Percentiles rank a stretch among this genome's conserved stretches.
phyloP scores from a whole-genome alignment of 2,888 invertebrate genomes.

The Ornithoptera alexandrae region DNA sequence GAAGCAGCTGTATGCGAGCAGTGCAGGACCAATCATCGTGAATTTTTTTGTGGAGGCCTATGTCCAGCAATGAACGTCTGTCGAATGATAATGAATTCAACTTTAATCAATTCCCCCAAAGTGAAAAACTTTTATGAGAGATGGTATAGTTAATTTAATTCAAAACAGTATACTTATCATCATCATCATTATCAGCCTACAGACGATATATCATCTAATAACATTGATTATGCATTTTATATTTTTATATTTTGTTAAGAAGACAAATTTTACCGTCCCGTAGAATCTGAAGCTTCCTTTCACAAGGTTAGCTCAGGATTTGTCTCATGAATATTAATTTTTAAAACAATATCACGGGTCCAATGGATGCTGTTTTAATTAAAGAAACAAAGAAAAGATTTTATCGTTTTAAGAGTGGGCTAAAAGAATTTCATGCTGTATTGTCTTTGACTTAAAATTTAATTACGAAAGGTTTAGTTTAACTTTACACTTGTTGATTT shows the following conservation, averaged over 20 bases:
- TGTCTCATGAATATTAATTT: slow-evolving; percentile 25
- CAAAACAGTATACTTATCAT: too few relatives aligned
- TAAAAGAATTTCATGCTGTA: slow-evolving; percentile 6
- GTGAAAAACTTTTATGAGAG: too few relatives aligned
- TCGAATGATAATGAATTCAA: too few relatives aligned
- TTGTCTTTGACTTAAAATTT: not conserved
- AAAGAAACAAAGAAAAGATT: slow-evolving; percentile 18
- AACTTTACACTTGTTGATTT: not conserved
- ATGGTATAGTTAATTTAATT: too few relatives aligned
- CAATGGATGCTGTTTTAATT: slow-evolving; percentile 20
- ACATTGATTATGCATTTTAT: too few relatives aligned
- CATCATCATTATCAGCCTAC: too few relatives aligned
- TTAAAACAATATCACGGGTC: slow-evolving; percentile 21
- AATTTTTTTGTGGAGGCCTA: too few relatives aligned
- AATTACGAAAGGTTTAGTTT: not conserved
- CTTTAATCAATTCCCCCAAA: too few relatives aligned
- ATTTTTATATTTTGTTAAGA: not conserved
- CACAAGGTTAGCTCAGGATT: slow-evolving; percentile 9
- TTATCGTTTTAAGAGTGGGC: slow-evolving; percentile 14
- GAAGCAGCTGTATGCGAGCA: too few relatives aligned
- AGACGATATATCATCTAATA: too few relatives aligned
- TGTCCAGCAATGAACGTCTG: too few relatives aligned
- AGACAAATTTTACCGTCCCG: slow-evolving; percentile 3
- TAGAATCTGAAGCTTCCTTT: slow-evolving; percentile 16
- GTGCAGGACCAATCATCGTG: too few relatives aligned